Conservation (phyloP, 2,888 invertebrate species). For the Phymatocera aterrima region DNA sequence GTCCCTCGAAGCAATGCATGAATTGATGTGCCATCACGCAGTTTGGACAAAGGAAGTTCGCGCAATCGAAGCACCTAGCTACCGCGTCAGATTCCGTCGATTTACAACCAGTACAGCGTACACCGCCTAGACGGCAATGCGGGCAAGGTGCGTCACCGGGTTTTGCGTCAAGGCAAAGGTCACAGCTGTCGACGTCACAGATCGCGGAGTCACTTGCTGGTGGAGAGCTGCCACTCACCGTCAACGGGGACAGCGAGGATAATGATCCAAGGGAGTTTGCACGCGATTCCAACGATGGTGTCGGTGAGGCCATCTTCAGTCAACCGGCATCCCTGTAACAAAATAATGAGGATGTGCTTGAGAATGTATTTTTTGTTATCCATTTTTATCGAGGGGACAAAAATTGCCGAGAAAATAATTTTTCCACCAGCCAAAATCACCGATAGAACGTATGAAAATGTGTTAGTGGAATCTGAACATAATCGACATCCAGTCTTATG, state of each 20-base stretch:
- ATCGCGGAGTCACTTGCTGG: slow-evolving; percentile 91
- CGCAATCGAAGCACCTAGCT: slow-evolving; percentile 97
- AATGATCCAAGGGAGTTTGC: slow-evolving; percentile 93
- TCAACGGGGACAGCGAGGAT: slow-evolving; percentile 84
- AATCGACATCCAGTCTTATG: neutral
- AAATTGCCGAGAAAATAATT: neutral
- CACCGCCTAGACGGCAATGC: slow-evolving; percentile 77
- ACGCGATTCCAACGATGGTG: slow-evolving; percentile 95
- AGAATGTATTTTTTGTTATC: neutral
- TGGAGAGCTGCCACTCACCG: slow-evolving; percentile 91
- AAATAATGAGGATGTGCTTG: slow-evolving; percentile 52
- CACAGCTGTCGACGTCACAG: slow-evolving; percentile 79
- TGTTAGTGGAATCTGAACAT: too few relatives aligned
- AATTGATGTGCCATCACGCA: slow-evolving; percentile 99
- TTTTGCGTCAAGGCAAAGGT: slow-evolving; percentile 71
- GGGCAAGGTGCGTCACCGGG: slow-evolving; percentile 71
- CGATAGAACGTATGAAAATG: too few relatives aligned
- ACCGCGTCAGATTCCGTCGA: slow-evolving; percentile 95
- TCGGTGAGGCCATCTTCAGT: slow-evolving; percentile 95
- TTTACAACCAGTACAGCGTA: slow-evolving; percentile 97
- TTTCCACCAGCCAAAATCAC: too few relatives aligned
- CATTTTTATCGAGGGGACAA: too few relatives aligned
- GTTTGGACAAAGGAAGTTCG: slow-evolving; percentile 96
- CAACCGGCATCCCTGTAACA: slow-evolving; percentile 90
- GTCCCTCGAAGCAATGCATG: slow-evolving; percentile 99